A percentile compares a stretch with the other conserved stretches of the same genome.
These are phyloP conservation scores for Empidonax traillii DNA, from an alignment of 2,113 vertebrate genomes.

Conservation along the genomic window DNA sequence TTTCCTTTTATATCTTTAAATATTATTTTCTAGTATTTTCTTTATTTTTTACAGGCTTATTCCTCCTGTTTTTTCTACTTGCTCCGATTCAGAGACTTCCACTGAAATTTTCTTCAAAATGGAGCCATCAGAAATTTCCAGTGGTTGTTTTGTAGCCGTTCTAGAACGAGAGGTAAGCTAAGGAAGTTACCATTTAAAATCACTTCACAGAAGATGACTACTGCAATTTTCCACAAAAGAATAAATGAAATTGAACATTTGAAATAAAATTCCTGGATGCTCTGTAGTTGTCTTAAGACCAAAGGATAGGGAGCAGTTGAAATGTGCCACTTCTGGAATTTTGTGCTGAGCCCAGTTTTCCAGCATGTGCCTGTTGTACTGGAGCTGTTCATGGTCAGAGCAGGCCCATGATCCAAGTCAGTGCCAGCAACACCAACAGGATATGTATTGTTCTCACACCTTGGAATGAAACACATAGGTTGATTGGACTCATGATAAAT, in stretches of 20 bases:
- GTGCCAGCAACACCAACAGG: neutral
- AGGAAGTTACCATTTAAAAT: neutral
- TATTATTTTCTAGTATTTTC: neutral
- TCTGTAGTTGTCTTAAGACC: neutral
- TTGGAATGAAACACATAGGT: neutral
- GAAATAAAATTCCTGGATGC: neutral
- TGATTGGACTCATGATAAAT: neutral
- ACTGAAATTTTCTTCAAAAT: conserved; percentile 78
- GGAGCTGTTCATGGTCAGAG: neutral
- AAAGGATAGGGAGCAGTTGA: neutral
- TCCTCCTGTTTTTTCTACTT: conserved; percentile 73
- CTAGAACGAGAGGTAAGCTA: conserved; percentile 82
- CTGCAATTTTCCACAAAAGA: neutral
- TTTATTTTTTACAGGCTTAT: conserved; percentile 70
- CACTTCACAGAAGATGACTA: neutral
- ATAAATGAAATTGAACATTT: neutral
- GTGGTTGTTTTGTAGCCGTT: conserved; percentile 89
- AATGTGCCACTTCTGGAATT: neutral
- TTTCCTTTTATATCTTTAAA: neutral
- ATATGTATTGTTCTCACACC: neutral
- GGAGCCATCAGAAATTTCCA: conserved; percentile 81
- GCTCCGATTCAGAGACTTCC: conserved; percentile 45
- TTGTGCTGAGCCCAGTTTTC: neutral
- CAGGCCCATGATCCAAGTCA: neutral
- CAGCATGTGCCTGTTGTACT: neutral